Conservation (phyloP, 2,113 vertebrate genomes). For the Nanorana parkeri region DNA sequence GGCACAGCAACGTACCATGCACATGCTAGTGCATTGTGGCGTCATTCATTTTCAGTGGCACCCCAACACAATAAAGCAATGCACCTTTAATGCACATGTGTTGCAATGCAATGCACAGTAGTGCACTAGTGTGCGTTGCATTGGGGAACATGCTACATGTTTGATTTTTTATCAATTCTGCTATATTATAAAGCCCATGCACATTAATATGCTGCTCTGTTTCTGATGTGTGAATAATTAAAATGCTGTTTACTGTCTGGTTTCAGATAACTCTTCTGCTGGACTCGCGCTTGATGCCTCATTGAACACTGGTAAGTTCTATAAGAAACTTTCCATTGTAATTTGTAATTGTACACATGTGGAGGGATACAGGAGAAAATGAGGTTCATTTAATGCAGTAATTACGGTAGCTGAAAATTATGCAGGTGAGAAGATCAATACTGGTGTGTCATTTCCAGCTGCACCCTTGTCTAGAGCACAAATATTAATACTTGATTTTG, state of each 20-base stretch:
- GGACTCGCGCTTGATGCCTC: slow-evolving; percentile 1
- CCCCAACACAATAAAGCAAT: too few species aligned
- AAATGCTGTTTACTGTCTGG: slow-evolving; percentile 16
- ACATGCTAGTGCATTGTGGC: too few species aligned
- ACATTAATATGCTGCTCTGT: not conserved
- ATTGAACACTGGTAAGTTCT: slow-evolving; percentile 26
- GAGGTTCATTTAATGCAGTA: not conserved
- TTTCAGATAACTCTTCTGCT: slow-evolving; percentile 38
- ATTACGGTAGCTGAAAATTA: slow-evolving; percentile 20
- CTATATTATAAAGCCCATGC: too few species aligned
- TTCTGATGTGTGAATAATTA: slow-evolving; percentile 27
- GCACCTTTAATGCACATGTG: too few species aligned
- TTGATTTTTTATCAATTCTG: too few species aligned
- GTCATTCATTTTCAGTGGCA: too few species aligned
- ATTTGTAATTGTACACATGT: not conserved
- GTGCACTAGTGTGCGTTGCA: too few species aligned
- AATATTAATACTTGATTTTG: not conserved
- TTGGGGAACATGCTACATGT: too few species aligned
- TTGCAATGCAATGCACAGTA: too few species aligned
- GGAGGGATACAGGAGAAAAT: not conserved
- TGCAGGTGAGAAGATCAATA: not conserved
- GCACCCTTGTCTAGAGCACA: not conserved
- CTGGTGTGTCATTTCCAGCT: not conserved
- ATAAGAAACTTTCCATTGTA: slow-evolving; percentile 7
- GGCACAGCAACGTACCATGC: too few species aligned